Base-by-base conservation (phyloP, 2,113 vertebrate species). In the Spheniscus mendiculus region DNA sequence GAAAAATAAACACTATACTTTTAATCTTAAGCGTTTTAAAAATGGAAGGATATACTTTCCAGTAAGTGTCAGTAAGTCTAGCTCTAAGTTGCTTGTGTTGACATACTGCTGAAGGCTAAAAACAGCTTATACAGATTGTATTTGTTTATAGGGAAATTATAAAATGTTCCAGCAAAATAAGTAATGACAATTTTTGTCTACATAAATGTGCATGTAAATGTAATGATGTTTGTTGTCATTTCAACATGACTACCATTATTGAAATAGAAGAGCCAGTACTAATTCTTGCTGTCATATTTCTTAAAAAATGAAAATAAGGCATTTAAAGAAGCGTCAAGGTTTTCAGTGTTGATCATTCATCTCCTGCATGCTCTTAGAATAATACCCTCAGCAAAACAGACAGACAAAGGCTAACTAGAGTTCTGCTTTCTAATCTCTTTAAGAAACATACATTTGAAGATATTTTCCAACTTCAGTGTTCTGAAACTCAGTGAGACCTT, bases 381-480 rank as follows among this genome's bases (percentile, higher is more conserved):
- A 98, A 98, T 94, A 98, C 96, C 96, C 94, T 97, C 85, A 98
- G 98, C 95, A 97, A 98, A 98, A 98, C 94, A 98, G 97, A 87
- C 96, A 98, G 97, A 98, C 98, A 98, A 98, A 98, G 98, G 98
- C 98, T 96, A 97, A 98, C 97, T 90, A 98, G 97, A 94, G 97
- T 98, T 98, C 98, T 98, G 97, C 98, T 98, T 97, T 97, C 94
- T 98, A 98, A 98, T 98, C 98, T 98, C 94, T 98, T 98, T 98
- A 98, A 95, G 96, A 97, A 98, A 98, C 97, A 98, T 90, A 97
- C 91, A 88, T 91, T 97, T 94, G 87, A 96, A 95, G 94, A 97
- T 93, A 94, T 95, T 98, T 98, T 97, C 89, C 93, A 96, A 94
- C 97, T 98, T 98, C 90, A 96, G 95, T 86, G 93, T 91, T 97